Percentiles rank a stretch among this genome's conserved stretches.
phyloP scores from a whole-genome alignment of 1,140 invertebrate genomes.

The Catajapyx aquilonaris region DNA sequence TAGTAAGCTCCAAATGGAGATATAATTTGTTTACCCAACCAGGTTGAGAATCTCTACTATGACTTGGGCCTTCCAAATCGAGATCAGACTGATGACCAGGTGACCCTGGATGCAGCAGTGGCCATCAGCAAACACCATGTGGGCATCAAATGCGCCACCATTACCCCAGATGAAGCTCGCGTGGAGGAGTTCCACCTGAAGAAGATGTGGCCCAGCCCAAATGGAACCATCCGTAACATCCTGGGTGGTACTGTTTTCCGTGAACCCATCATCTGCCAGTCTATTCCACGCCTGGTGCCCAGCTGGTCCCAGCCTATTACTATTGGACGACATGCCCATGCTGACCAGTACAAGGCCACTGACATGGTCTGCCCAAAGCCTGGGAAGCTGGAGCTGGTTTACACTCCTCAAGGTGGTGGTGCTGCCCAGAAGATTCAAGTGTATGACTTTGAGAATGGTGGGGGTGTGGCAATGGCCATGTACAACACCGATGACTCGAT shows the following conservation, averaged over 20 bases:
- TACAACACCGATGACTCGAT: conserved; percentile 82
- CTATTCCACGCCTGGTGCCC: conserved; percentile 65
- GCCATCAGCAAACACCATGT: conserved; percentile 77
- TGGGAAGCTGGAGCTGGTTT: conserved; percentile 49
- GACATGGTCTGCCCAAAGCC: conserved; percentile 52
- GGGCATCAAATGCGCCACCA: conserved; percentile 79
- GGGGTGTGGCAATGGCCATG: conserved; percentile 64
- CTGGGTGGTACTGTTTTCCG: conserved; percentile 76
- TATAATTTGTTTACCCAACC: no score
- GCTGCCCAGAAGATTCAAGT: conserved; percentile 30
- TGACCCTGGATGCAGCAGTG: conserved; percentile 65
- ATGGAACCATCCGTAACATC: conserved; percentile 80
- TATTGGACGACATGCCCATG: conserved; percentile 74
- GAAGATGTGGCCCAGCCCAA: conserved; percentile 82
- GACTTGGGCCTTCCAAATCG: conserved; percentile 66
- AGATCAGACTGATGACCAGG: conserved; percentile 69
- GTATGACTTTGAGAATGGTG: conserved; percentile 44
- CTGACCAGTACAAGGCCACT: conserved; percentile 77
- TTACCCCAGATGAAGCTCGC: conserved; percentile 72
- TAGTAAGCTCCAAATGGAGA: not conserved
- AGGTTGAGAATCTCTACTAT: conserved; percentile 58
- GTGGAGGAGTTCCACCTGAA: conserved; percentile 83
- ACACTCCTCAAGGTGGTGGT: conserved; percentile 33
- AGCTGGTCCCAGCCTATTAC: conserved; percentile 63
- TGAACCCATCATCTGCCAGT: conserved; percentile 74